These are phyloP conservation scores for Scolopax mira DNA, from an alignment of 2,113 vertebrate genomes.

Conservation along the genomic window DNA sequence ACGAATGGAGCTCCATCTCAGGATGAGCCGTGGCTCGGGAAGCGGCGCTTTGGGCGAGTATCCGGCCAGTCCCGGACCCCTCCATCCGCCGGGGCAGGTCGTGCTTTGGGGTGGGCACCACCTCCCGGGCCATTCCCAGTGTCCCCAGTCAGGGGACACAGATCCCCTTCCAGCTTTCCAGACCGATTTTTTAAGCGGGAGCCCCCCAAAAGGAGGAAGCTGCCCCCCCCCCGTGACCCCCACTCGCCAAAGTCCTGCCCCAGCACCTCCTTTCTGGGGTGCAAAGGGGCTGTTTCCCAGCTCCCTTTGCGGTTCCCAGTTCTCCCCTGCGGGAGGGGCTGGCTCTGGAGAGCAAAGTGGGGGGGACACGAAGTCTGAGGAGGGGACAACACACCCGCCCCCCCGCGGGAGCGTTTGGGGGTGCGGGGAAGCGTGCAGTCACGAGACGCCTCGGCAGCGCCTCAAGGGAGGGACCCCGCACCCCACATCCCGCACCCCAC, in stretches of 20 bases:
- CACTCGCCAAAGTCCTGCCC: not conserved
- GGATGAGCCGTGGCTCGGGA: not conserved
- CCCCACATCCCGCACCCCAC: not conserved
- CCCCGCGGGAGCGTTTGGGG: not conserved
- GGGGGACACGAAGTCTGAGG: not conserved
- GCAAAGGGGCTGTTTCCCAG: too few relatives aligned
- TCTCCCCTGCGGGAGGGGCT: not conserved
- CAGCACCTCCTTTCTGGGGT: not conserved
- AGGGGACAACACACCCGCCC: not conserved
- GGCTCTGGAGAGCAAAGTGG: not conserved
- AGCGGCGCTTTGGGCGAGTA: rapidly evolving
- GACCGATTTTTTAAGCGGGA: not conserved
- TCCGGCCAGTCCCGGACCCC: not conserved
- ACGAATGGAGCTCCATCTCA: not conserved
- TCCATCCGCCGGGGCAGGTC: not conserved
- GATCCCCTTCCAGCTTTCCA: not conserved
- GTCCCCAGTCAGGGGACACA: not conserved
- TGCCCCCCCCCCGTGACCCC: not conserved
- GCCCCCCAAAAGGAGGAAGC: not conserved
- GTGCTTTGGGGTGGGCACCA: not conserved
- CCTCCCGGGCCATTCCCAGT: not conserved
- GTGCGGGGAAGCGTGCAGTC: not conserved
- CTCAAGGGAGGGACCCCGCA: not conserved
- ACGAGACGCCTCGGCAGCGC: rapidly evolving
- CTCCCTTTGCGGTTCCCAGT: not conserved